Evolutionary conservation across 2,888 invertebrate genomes (phyloP).

Genomic region (Tenodera sinensis): DNA sequence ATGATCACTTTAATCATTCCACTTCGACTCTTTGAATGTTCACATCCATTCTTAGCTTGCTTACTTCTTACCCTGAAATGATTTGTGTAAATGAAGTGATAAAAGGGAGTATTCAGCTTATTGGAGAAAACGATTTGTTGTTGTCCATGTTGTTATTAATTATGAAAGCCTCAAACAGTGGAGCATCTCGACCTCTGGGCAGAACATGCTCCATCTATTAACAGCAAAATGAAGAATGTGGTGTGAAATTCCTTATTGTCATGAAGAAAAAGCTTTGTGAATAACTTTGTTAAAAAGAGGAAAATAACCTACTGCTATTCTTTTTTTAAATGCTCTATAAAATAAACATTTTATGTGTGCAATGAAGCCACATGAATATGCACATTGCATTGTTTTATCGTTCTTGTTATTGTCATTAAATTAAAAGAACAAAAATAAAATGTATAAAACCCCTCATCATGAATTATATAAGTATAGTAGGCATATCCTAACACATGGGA

Average conservation of each 20-base stretch:
- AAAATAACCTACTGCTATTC: background rate
- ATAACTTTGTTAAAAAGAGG: background rate
- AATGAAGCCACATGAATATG: background rate
- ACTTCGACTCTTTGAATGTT: background rate
- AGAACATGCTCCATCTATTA: background rate
- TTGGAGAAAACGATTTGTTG: background rate
- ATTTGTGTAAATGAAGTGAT: background rate
- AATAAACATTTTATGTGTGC: background rate
- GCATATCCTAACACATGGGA: background rate
- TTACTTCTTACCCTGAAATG: background rate
- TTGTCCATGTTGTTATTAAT: background rate
- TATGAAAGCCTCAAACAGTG: background rate
- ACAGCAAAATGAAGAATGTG: background rate
- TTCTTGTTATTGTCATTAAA: background rate
- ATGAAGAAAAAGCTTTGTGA: background rate
- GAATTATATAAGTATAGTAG: background rate
- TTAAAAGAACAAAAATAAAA: background rate
- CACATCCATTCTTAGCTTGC: background rate
- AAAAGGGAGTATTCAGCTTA: background rate
- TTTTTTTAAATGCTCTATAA: background rate
- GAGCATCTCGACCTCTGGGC: background rate
- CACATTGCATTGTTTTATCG: background rate
- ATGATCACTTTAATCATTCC: background rate
- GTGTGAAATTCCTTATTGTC: background rate
- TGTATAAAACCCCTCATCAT: background rate